Percentiles rank a stretch among this genome's conserved stretches.
phyloP scores from a whole-genome alignment of 1,140 invertebrate species.

The Diachasmimorpha longicaudata region DNA sequence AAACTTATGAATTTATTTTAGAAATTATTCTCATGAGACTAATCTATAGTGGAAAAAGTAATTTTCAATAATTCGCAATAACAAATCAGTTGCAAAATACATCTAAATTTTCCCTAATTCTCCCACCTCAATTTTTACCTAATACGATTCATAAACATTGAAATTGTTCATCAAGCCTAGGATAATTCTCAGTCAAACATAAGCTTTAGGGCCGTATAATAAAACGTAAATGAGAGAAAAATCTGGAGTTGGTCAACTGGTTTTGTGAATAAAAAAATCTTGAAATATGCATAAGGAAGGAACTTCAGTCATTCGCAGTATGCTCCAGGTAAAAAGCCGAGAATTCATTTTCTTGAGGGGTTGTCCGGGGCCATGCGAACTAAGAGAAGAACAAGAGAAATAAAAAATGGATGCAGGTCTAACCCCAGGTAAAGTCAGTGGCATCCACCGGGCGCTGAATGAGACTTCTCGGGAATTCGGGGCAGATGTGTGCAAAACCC shows the following conservation, averaged over 20 bases:
- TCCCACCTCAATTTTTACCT: too few species aligned
- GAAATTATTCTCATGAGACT: too few species aligned
- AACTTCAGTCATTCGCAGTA: background rate
- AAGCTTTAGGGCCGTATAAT: too few species aligned
- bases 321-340: background rate
- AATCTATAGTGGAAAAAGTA: too few species aligned
- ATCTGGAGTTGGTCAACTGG: background rate
- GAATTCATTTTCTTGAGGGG: background rate
- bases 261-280: background rate
- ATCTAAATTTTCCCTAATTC: too few species aligned
- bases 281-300: conserved; percentile 18
- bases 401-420: conserved; percentile 27
- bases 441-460: conserved; percentile 40
- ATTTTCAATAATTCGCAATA: too few species aligned
- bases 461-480: conserved; percentile 47
- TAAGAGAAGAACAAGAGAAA: background rate
- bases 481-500: conserved; percentile 43
- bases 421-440: conserved; percentile 48
- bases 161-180: too few species aligned
- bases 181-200: too few species aligned
- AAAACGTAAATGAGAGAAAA: background rate
- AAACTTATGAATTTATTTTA: too few species aligned
- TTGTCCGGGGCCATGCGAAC: background rate
- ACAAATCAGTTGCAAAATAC: too few species aligned
- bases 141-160: too few species aligned